A percentile compares a stretch with the other conserved stretches of the same genome.
Evolutionary conservation across 2,888 invertebrate genomes (phyloP).

Genomic region (Pteria penguin): DNA sequence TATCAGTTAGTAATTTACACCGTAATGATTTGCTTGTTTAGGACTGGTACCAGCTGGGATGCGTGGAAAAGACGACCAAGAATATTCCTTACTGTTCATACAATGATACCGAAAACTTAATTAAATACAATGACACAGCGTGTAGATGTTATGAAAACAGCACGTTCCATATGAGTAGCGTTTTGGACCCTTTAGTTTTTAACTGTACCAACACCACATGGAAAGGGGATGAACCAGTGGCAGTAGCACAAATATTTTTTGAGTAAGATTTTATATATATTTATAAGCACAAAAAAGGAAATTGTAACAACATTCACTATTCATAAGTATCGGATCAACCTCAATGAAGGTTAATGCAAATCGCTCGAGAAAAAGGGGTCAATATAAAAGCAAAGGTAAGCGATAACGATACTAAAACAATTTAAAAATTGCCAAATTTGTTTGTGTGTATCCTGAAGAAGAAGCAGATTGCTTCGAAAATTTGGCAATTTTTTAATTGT

Average conservation of each 20-base stretch:
- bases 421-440: too few species aligned
- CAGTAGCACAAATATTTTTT: slow-evolving; percentile 65
- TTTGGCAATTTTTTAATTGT: too few species aligned
- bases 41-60: slow-evolving; percentile 63
- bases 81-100: slow-evolving; percentile 56
- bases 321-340: too few species aligned
- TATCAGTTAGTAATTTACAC: too few species aligned
- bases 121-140: neutral
- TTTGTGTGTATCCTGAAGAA: too few species aligned
- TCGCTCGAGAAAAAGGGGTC: too few species aligned
- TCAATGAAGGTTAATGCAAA: too few species aligned
- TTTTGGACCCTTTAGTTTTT: slow-evolving; percentile 8
- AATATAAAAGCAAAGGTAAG: too few species aligned
- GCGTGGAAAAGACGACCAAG: slow-evolving; percentile 56
- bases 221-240: slow-evolving; percentile 38
- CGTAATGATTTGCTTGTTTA: too few species aligned
- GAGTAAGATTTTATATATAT: slow-evolving; percentile 55
- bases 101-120: slow-evolving; percentile 48
- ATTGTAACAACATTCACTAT: too few species aligned
- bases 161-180: slow-evolving; percentile 37
- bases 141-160: slow-evolving; percentile 54
- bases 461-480: too few species aligned
- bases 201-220: slow-evolving; percentile 60
- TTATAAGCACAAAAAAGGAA: neutral
- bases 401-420: too few species aligned